Base-by-base conservation (phyloP, 1,140 invertebrate genomes). In the Lasioglossum albipes region DNA sequence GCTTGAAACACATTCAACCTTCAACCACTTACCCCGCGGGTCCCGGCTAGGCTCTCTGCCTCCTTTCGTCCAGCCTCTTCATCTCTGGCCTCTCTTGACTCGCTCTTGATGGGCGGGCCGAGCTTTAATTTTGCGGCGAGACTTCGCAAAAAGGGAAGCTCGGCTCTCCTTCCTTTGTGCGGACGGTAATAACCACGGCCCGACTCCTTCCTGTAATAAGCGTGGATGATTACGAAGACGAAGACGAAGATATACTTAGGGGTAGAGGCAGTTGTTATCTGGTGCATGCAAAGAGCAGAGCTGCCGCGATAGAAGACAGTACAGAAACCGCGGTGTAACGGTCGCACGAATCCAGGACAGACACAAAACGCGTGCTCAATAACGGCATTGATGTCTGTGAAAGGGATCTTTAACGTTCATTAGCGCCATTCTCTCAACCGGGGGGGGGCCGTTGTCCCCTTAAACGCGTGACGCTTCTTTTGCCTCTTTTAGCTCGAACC, bases 101-200 rank as follows among this genome's bases (percentile, higher is more conserved):
- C 61, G 31, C 72, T 81, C 68, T 82, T 71, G 61, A 49, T 45
- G 16, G 45, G 42, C 13, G 61, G 74, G 12, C 36, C 22, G 77
- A 82, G 79, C 85, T 89, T 89, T 89, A 85, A 90, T 90, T 89
- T 89, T 81, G 82, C 57, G 77, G 70, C 70, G 65, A 84, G 85
- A 80, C 81, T 67, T 71, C 68, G 75, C 59, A 54, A 76, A 77
- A 83, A 84, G 67, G 69, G 72, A 86, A 79, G 76, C 73, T 72
- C 83, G 42, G 61, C 31, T 36, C 74, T 70, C 52, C 62, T n/a
- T 61, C 75, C 86, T 90, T 87, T 90, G 85, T 89, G 27, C 59
- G 49, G 49, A 22, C 80, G 69, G 75, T 90, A 87, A 89, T 88
- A 88, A 90, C 73, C 74, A 20, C 57, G 66, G 69, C 74, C 45